Conservation (phyloP, 2,797 vertebrate species). For the Brotula barbata region DNA sequence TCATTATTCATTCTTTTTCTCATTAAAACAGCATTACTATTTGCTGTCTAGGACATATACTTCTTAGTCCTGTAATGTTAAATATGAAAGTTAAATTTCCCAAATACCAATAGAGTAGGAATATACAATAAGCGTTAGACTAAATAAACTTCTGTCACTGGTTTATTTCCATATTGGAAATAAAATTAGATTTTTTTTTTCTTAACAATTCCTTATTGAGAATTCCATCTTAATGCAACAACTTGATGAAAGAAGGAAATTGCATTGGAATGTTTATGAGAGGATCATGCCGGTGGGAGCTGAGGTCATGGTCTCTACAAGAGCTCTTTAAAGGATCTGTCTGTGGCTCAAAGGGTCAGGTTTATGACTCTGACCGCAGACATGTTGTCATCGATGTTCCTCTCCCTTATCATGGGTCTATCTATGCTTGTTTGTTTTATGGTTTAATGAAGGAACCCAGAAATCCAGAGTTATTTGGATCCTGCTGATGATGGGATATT, state of each 20-base stretch:
- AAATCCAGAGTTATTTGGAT: too few species aligned
- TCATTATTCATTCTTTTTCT: conserved; percentile 1
- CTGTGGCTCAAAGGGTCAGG: conserved; percentile 7
- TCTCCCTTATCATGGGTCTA: background rate
- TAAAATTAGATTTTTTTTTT: too few species aligned
- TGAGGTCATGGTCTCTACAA: conserved; percentile 15
- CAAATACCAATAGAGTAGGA: too few species aligned
- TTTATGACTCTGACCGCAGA: conserved; percentile 4
- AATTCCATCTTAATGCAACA: conserved; percentile 9
- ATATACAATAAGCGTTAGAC: too few species aligned
- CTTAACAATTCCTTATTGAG: background rate
- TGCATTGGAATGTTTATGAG: conserved; percentile 27
- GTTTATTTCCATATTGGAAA: too few species aligned
- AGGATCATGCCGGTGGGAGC: conserved; percentile 14
- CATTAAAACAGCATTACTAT: background rate
- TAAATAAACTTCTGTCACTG: too few species aligned
- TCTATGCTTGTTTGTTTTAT: background rate
- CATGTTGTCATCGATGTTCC: conserved; percentile 9
- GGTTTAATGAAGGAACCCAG: too few species aligned
- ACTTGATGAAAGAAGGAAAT: conserved; percentile 8
- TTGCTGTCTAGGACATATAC: conserved; percentile 11
- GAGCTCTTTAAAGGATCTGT: conserved; percentile 11
- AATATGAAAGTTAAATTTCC: background rate
- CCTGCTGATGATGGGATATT: background rate
- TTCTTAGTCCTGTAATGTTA: conserved; percentile 21